Evolutionary conservation across 2,113 vertebrate species (phyloP).

Genomic region (Elaphurus davidianus): DNA sequence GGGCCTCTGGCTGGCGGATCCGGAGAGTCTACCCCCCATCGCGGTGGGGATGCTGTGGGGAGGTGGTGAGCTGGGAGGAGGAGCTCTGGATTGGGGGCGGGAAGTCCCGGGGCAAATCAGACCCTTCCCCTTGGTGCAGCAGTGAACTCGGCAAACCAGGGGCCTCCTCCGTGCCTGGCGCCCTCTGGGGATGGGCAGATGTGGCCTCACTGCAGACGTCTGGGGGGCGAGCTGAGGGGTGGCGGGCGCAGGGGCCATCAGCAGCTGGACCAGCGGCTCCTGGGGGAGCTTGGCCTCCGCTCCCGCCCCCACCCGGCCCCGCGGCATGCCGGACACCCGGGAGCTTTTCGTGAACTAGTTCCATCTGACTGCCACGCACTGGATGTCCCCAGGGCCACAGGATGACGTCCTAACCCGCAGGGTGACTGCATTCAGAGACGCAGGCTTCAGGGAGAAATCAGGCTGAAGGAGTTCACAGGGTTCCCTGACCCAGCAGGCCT

Average conservation of each 20-base stretch:
- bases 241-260: fast-evolving
- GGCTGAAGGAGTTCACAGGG: fast-evolving
- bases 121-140: too few relatives aligned
- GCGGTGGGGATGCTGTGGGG: not conserved
- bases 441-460: not conserved
- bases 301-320: fast-evolving
- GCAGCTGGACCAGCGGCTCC: not conserved
- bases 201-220: fast-evolving
- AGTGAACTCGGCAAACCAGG: not conserved
- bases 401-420: not conserved
- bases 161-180: not conserved
- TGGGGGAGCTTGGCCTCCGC: fast-evolving
- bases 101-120: not conserved
- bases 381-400: not conserved
- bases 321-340: fast-evolving
- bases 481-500: not conserved
- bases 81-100: not conserved
- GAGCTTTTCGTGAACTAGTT: not conserved
- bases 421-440: not conserved
- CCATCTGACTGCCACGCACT: too few relatives aligned
- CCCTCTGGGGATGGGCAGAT: fast-evolving
- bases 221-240: not conserved
- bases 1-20: not conserved
- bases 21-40: not conserved
- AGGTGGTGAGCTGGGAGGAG: not conserved